Conservation (phyloP, 2,888 invertebrate species). For the Microctonus hyperodae region DNA sequence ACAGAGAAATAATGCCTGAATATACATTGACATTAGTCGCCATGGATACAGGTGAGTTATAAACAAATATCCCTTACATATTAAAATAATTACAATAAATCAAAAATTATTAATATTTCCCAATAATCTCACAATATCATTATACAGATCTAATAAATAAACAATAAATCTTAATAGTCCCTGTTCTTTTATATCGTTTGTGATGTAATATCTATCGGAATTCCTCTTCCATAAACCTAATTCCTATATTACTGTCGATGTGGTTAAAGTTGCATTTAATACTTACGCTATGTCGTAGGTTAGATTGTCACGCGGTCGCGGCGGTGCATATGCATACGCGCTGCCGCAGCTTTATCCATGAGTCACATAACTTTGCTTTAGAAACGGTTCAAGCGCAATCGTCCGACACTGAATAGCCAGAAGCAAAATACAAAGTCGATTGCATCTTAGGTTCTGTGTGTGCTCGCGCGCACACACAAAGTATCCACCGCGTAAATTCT, state of each 20-base stretch:
- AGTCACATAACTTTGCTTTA: conserved; percentile 42
- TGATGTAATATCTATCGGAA: background rate
- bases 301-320: background rate
- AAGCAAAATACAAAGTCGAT: conserved; percentile 45
- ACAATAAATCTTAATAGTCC: background rate
- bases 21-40: conserved; percentile 87
- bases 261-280: conserved; percentile 16
- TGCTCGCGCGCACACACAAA: conserved; percentile 19
- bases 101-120: background rate
- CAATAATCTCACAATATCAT: no score
- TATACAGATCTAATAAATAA: background rate
- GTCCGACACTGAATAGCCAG: conserved; percentile 45
- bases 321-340: background rate
- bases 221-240: background rate
- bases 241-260: conserved; percentile 19
- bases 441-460: conserved; percentile 34
- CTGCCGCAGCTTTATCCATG: conserved; percentile 15
- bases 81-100: background rate
- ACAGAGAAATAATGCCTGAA: conserved; percentile 84
- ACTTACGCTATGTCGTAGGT: conserved; percentile 14
- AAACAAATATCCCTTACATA: conserved; percentile 16
- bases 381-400: conserved; percentile 42
- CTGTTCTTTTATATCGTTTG: background rate
- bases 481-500: conserved; percentile 44
- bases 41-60: conserved; percentile 88